Evolutionary conservation across 2,113 vertebrate genomes (phyloP).

Genomic region (Herpailurus yagouaroundi): DNA sequence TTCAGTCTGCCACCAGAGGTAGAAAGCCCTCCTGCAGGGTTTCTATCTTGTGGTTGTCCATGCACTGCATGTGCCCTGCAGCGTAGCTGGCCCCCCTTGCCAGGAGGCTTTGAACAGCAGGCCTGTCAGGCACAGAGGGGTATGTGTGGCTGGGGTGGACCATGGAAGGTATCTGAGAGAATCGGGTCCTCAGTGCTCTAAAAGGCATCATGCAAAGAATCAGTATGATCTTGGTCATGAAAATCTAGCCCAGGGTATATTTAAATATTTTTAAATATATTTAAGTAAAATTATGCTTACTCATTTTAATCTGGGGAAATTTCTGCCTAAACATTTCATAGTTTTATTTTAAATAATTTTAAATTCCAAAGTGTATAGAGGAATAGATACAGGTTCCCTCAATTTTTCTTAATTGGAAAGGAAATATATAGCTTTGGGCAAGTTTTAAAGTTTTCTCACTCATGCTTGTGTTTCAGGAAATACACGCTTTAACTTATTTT

Average conservation of each 20-base stretch:
- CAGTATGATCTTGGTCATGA: not conserved
- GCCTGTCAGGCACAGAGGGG: not conserved
- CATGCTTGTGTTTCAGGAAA: not conserved
- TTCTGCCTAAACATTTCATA: not conserved
- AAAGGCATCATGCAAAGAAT: not conserved
- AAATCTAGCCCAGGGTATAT: not conserved
- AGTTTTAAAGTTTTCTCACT: not conserved
- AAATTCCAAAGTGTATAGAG: not conserved
- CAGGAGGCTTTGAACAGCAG: not conserved
- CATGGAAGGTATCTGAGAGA: not conserved
- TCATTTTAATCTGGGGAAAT: not conserved
- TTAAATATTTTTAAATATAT: not conserved
- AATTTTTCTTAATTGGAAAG: conserved; percentile 18
- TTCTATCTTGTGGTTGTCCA: not conserved
- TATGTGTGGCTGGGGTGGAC: not conserved
- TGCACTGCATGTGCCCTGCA: not conserved
- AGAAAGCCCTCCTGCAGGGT: not conserved
- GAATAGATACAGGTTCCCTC: not conserved
- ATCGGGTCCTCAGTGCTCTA: not conserved
- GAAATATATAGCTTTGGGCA: not conserved
- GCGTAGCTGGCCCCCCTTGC: not conserved
- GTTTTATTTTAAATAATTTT: not conserved
- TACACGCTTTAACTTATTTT: not conserved
- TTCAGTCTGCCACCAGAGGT: not conserved
- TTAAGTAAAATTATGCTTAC: not conserved